These are phyloP conservation scores for Acholoe squamosa DNA, from an alignment of 2,888 invertebrate species.

Conservation along the genomic window DNA sequence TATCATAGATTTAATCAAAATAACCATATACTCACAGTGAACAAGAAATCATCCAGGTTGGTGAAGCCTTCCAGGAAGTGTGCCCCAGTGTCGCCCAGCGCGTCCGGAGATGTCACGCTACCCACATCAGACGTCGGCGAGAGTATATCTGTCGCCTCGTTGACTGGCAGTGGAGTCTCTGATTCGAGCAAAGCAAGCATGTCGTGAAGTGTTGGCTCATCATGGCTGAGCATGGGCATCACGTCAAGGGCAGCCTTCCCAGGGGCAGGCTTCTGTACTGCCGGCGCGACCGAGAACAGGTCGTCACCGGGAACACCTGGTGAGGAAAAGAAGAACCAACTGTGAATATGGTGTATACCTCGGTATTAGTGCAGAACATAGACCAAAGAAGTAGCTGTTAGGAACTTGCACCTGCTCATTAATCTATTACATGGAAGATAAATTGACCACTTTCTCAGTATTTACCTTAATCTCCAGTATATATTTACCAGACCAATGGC, in stretches of 20 bases:
- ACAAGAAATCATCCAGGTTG: slow-evolving; percentile 51
- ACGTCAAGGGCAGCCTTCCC: neutral
- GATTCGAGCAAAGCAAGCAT: neutral
- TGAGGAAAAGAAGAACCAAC: neutral
- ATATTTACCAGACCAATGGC: too few relatives aligned
- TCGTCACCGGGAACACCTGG: slow-evolving; percentile 47
- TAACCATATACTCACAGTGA: slow-evolving; percentile 54
- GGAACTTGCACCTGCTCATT: too few relatives aligned
- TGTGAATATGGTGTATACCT: neutral
- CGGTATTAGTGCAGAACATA: too few relatives aligned
- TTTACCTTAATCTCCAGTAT: too few relatives aligned
- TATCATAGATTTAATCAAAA: too few relatives aligned
- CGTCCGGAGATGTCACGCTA: neutral
- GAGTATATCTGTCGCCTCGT: neutral
- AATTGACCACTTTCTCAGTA: too few relatives aligned
- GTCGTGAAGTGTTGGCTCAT: neutral
- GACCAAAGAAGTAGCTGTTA: too few relatives aligned
- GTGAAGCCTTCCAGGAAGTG: slow-evolving; percentile 57
- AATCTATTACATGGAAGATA: too few relatives aligned
- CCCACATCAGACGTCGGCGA: neutral
- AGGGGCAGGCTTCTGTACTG: neutral
- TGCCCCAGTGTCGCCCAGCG: neutral
- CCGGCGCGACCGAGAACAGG: slow-evolving; percentile 52
- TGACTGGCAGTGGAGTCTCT: neutral
- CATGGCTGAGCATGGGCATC: neutral